These are phyloP conservation scores for Ellobius talpinus DNA, from an alignment of 2,113 vertebrate species.

Conservation along the genomic window DNA sequence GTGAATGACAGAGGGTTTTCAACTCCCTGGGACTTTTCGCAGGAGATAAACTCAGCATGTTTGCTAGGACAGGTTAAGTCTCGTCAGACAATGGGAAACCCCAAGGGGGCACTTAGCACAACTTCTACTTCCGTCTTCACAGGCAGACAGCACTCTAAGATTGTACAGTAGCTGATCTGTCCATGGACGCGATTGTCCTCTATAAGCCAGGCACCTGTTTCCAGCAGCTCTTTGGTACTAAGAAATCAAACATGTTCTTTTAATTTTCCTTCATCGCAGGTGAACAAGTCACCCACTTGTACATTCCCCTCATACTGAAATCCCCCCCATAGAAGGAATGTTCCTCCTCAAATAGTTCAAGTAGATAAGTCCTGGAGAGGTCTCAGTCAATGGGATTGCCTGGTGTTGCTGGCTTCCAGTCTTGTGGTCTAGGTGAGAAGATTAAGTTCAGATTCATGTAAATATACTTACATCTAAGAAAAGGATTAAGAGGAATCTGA, in stretches of 20 bases:
- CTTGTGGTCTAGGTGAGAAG: neutral
- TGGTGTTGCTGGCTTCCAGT: neutral
- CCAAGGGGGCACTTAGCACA: neutral
- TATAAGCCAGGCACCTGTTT: neutral
- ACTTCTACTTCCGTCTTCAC: neutral
- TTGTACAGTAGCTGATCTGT: neutral
- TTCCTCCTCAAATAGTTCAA: neutral
- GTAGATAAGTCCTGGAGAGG: neutral
- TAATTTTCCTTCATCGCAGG: neutral
- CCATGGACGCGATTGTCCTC: neutral
- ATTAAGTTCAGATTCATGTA: neutral
- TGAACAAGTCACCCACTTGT: neutral
- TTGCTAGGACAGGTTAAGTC: neutral
- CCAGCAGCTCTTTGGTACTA: neutral
- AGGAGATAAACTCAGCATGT: neutral
- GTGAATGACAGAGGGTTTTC: neutral
- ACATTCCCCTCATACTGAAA: neutral
- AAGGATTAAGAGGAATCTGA: neutral
- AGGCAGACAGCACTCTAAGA: neutral
- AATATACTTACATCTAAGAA: neutral
- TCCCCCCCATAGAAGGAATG: neutral
- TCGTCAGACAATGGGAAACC: neutral
- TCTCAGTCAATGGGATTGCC: neutral
- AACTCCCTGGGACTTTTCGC: neutral
- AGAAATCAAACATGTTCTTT: slow-evolving; percentile 6